Evolutionary conservation across 1,140 invertebrate genomes (phyloP).

Genomic region (Drosophila pseudoobscura): DNA sequence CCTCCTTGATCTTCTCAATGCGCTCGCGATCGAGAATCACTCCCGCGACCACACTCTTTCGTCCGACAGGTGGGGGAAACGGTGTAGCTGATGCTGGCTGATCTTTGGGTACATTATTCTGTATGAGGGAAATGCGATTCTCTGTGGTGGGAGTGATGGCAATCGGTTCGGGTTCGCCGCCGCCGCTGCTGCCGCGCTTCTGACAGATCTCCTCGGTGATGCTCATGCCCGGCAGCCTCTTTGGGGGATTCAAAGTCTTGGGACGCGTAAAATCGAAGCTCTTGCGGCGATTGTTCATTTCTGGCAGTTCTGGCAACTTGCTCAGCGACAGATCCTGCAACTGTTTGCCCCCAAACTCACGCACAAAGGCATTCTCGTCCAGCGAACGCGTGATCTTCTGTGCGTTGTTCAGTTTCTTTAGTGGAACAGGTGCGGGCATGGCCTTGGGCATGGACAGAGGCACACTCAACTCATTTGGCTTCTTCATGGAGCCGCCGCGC

Average conservation of each 20-base stretch:
- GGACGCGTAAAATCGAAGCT: slow-evolving; percentile 84
- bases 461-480: slow-evolving; percentile 63
- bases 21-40: slow-evolving; percentile 88
- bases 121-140: slow-evolving; percentile 85
- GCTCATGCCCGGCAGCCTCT: slow-evolving; percentile 85
- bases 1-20: slow-evolving; percentile 96
- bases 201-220: slow-evolving; percentile 77
- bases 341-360: slow-evolving; percentile 85
- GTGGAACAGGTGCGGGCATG: slow-evolving; percentile 56
- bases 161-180: slow-evolving; percentile 12
- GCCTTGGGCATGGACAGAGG: slow-evolving; percentile 29
- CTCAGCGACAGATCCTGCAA: slow-evolving; percentile 77
- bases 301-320: slow-evolving; percentile 71
- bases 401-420: slow-evolving; percentile 85
- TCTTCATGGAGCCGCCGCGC: slow-evolving; percentile 66
- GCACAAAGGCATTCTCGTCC: slow-evolving; percentile 88
- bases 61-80: slow-evolving; percentile 49
- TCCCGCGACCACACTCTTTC: slow-evolving; percentile 72
- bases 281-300: slow-evolving; percentile 80
- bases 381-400: slow-evolving; percentile 88
- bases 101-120: slow-evolving; percentile 83
- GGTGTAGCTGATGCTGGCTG: slow-evolving; percentile 17
- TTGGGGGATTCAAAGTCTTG: slow-evolving; percentile 84
- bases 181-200: slow-evolving; percentile 63
- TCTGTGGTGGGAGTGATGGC: slow-evolving; percentile 84